These are phyloP conservation scores for Biston stratarius DNA, from an alignment of 2,888 invertebrate genomes.

Conservation along the genomic window DNA sequence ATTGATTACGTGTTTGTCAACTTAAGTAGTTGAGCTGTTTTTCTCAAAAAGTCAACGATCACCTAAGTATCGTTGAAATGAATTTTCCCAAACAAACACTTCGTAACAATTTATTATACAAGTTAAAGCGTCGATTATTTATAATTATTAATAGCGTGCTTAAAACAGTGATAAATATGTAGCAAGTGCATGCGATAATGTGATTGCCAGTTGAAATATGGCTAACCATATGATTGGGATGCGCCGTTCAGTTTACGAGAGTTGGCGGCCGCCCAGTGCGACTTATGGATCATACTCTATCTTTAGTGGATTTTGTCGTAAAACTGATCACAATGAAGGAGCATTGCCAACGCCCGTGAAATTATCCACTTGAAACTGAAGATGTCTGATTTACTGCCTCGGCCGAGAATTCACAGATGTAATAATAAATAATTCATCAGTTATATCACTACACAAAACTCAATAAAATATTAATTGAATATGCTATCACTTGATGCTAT, in stretches of 20 bases:
- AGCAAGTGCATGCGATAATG: constrained; percentile 10
- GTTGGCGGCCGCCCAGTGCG: constrained; percentile 39
- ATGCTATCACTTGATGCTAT: no score
- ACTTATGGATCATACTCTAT: constrained; percentile 51
- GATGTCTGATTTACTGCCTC: constrained; percentile 35
- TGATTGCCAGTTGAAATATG: constrained; percentile 2
- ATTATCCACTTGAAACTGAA: constrained; percentile 51
- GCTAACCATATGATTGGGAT: constrained; percentile 6
- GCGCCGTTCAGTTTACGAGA: constrained; percentile 3
- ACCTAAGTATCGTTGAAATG: not conserved
- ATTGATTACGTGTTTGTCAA: no score
- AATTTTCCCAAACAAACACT: not conserved
- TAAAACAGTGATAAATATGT: constrained; percentile 11
- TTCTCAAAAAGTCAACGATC: not conserved
- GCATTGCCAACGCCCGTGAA: constrained; percentile 40
- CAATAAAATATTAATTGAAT: not conserved
- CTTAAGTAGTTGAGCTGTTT: no score
- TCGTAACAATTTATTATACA: not conserved
- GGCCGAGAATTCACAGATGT: not conserved
- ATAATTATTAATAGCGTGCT: not conserved
- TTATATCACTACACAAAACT: not conserved
- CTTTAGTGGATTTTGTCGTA: constrained; percentile 67
- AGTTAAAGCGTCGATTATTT: constrained; percentile 1
- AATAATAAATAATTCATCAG: not conserved
- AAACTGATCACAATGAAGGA: constrained; percentile 45